Evolutionary conservation across 2,888 invertebrate species (phyloP), one percentile per base, ranked within the genome.

Genomic region (Dicranocentrus wangi): DNA sequence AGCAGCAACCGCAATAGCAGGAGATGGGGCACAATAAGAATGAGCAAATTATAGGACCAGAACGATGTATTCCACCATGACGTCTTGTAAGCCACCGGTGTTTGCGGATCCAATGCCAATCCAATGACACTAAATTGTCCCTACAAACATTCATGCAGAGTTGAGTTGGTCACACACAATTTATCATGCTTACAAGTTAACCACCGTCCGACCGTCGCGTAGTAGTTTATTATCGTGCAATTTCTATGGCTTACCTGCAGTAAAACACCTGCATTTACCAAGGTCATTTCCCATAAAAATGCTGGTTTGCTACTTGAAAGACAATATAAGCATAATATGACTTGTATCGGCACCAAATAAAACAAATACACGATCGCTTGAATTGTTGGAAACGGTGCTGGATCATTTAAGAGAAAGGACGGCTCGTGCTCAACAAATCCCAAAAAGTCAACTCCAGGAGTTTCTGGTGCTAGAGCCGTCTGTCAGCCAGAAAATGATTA

Each of bases 221-320:
- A n/a, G n/a, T n/a, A n/a, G n/a, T n/a, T n/a, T n/a, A n/a, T n/a
- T n/a, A n/a, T n/a, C n/a, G n/a, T n/a, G n/a, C n/a, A n/a, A n/a
- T n/a, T n/a, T n/a, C n/a, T n/a, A n/a, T n/a, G n/a, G 27, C 27
- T 66, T 78, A 86, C 86, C 60, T 85, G 86, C 23, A 84, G 23
- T 53, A 85, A 32, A 1, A 77, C 51, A 19, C 85, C 86, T 42
- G 85, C 84, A 60, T 84, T 77, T 1, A 84, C 21, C 13, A 84
- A 72, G 1, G 82, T 82, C 43, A 82, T 51, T 51, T 86, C 85
- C 85, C 85, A 86, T 25, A 86, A 70, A 63, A 63, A 86, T 2
- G 43, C 32, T n/a, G 85, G 85, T 47, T 83, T 84, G 25, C 19
- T 28, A n/a, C 15, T 65, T 7, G 63, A 63, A 7, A 83, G 25